Conservation (phyloP, 2,113 vertebrate species). For the Labeo catla region DNA sequence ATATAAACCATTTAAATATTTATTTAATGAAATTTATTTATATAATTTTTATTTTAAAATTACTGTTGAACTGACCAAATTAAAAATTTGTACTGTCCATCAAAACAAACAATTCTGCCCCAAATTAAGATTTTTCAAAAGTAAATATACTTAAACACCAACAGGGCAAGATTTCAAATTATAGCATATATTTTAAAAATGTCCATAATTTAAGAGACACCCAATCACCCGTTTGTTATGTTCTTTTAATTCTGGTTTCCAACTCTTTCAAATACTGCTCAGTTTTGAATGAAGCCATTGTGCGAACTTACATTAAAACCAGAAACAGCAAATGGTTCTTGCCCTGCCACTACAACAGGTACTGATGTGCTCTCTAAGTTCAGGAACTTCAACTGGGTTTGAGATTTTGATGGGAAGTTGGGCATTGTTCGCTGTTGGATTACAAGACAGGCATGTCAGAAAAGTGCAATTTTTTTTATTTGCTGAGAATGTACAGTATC, state of each 20-base stretch:
- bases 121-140: too few species aligned
- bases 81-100: too few species aligned
- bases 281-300: too few species aligned
- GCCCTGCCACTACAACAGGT: conserved; percentile 10
- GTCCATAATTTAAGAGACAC: not conserved
- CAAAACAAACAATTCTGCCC: too few species aligned
- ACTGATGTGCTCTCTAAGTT: conserved; percentile 66
- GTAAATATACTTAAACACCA: too few species aligned
- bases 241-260: not conserved
- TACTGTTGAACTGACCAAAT: too few species aligned
- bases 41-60: too few species aligned
- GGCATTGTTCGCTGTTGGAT: conserved; percentile 82
- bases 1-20: too few species aligned
- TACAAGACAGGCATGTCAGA: not conserved
- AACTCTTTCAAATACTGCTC: not conserved
- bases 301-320: conserved; percentile 60
- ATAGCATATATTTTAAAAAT: too few species aligned
- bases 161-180: too few species aligned
- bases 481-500: not conserved
- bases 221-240: not conserved
- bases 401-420: conserved; percentile 73
- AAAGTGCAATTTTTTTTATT: not conserved
- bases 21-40: too few species aligned
- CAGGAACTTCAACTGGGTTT: conserved; percentile 81
- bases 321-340: fast-evolving